Evolutionary conservation across 1,140 invertebrate genomes (phyloP), one percentile per base, ranked within the genome.

Genomic region (Bombus confusus): DNA sequence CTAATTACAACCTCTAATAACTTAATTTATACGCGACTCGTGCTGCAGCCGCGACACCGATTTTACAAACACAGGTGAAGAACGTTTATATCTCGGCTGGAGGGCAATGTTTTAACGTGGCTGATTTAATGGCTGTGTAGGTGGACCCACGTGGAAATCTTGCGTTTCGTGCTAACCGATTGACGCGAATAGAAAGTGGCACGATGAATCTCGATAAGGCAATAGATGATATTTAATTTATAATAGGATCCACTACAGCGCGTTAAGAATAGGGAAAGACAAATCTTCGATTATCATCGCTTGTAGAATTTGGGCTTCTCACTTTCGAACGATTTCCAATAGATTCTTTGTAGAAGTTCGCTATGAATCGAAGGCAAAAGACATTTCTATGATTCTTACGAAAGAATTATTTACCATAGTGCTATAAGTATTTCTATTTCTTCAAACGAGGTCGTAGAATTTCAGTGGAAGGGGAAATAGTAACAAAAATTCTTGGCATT

Each of bases 1-100:
- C 82, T 84, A 84, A 84, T 84, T 84, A 84, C 64, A 15, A 18
- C n/a, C 3, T 37, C 47, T 79, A 72, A 71, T 72, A 79, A 62
- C 76, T 84, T 59, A 71, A 84, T 79, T 84, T 47, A 43, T 39
- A 66, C 59, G 31, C 31, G 80, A 59, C 25, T 28, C 25, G 75
- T 41, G 39, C 59, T n/a, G 25, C 1, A 59, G 31, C 25, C 28
- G 22, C 41, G 39, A 22, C 47, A 47, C 31, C 6, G n/a, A 1
- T n/a, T 47, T 52, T 52, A n/a, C n/a, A 52, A 64, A 41, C 59
- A 25, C 41, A 15, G 15, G 1, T 12, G 69, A 57, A 10, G 34
- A 78, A 39, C 59, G 39, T 78, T 75, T 75, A 52, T 34, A 4
- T 31, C n/a, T 34, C 43, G 8, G 73, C 22, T 34, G 39, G 37